Conservation (phyloP, 1,140 invertebrate genomes). For the Ceratitis capitata region DNA sequence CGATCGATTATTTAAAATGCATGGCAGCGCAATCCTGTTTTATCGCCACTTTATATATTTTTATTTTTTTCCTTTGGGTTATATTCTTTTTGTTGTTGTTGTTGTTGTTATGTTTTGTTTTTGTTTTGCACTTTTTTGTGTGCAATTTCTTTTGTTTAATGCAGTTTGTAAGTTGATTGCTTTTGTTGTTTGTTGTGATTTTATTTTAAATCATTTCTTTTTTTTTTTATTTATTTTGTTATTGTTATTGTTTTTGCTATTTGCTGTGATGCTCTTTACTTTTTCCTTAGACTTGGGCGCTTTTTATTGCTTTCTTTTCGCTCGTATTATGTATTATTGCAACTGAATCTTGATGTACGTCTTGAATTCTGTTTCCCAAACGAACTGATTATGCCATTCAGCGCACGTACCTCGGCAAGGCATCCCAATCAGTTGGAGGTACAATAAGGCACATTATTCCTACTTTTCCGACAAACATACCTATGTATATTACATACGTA, state of each 20-base stretch:
- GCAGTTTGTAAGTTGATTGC: constrained; percentile 5
- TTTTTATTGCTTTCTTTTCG: background rate
- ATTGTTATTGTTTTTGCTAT: background rate
- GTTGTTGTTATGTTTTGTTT: background rate
- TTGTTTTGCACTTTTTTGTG: background rate
- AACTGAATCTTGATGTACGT: constrained; percentile 35
- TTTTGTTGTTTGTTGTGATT: background rate
- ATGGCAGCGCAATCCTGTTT: constrained; percentile 22
- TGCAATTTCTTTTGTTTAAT: background rate
- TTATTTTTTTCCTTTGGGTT: background rate
- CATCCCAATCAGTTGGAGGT: constrained; percentile 40
- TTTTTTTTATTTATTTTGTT: background rate
- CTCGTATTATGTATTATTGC: background rate
- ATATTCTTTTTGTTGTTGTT: background rate
- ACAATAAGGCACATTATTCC: constrained; percentile 38
- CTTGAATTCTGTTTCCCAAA: constrained; percentile 30
- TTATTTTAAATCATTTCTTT: background rate
- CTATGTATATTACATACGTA: background rate
- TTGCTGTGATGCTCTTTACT: background rate
- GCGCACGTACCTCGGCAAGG: constrained; percentile 37
- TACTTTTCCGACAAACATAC: constrained; percentile 17
- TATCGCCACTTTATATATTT: constrained; percentile 35
- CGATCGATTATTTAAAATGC: constrained; percentile 36
- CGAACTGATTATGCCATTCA: constrained; percentile 41
- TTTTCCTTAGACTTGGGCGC: background rate